phyloP scores from a whole-genome alignment of 1,140 invertebrate species.

The Rhysida immarginata region DNA sequence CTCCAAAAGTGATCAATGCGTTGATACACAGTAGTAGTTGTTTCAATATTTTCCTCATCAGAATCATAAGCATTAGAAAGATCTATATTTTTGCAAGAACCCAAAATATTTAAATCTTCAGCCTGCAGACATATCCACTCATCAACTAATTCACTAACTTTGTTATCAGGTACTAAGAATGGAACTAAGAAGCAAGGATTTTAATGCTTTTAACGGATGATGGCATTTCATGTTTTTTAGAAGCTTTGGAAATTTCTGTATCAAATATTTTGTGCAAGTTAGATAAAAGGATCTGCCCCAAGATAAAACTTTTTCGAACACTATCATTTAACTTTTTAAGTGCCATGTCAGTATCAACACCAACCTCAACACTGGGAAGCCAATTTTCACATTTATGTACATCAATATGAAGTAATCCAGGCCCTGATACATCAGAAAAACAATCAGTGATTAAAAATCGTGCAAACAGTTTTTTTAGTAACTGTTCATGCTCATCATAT shows the following conservation, averaged over 20 bases:
- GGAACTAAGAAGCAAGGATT: background rate
- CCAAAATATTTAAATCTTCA: background rate
- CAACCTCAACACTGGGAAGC: background rate
- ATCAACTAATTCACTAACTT: background rate
- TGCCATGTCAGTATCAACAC: background rate
- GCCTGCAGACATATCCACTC: background rate
- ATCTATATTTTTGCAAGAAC: background rate
- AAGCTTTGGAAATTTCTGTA: background rate
- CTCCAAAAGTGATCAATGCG: constrained; percentile 3
- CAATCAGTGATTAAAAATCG: background rate
- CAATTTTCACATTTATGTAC: background rate
- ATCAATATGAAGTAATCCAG: background rate
- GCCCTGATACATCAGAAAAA: background rate
- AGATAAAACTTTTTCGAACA: background rate
- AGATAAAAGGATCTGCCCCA: background rate
- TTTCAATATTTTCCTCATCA: background rate
- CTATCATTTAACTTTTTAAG: background rate
- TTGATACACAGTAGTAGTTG: background rate
- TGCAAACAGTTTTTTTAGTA: background rate
- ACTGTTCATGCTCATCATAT: background rate
- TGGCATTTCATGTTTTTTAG: background rate
- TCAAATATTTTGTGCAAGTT: background rate
- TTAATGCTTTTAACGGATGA: background rate
- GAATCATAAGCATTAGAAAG: background rate
- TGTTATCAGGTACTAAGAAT: background rate